phyloP scores from a whole-genome alignment of 2,888 invertebrate species.

The Tetragonula carbonaria region DNA sequence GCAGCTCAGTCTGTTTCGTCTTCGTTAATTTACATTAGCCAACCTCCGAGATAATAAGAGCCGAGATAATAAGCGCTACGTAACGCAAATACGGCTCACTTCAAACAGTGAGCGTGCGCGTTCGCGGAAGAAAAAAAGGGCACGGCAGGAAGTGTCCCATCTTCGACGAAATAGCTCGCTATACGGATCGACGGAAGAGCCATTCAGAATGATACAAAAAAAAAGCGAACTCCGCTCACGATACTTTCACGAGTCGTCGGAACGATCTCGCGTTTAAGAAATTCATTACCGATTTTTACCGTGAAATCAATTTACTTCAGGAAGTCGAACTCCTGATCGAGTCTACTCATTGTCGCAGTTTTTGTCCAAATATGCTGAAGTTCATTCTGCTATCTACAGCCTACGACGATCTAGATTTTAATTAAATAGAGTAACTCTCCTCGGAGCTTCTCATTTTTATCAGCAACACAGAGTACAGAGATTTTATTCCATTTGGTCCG shows the following conservation, averaged over 20 bases:
- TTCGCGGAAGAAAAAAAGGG: constrained; percentile 5
- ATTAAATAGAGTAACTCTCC: too few species aligned
- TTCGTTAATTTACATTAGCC: constrained; percentile 46
- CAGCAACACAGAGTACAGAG: too few species aligned
- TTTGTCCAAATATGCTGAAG: not conserved
- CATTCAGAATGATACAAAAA: not conserved
- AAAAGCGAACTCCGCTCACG: not conserved
- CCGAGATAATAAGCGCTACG: constrained; percentile 33
- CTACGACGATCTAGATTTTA: not conserved
- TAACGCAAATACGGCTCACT: constrained; percentile 40
- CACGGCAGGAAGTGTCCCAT: constrained; percentile 18
- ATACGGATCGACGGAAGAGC: not conserved
- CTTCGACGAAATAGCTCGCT: not conserved
- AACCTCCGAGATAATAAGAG: constrained; percentile 14
- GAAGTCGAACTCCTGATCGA: not conserved
- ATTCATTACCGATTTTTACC: constrained; percentile 16
- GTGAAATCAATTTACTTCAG: not conserved
- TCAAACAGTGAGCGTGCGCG: constrained; percentile 16
- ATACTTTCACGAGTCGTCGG: not conserved
- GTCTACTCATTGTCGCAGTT: not conserved
- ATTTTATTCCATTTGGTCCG: not conserved
- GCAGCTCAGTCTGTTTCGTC: not conserved
- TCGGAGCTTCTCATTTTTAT: too few species aligned
- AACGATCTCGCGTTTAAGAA: not conserved
- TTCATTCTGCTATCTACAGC: not conserved